A percentile compares a stretch with the other conserved stretches of the same genome.
phyloP scores from a whole-genome alignment of 2,113 vertebrate genomes.

The Montifringilla adamsi region DNA sequence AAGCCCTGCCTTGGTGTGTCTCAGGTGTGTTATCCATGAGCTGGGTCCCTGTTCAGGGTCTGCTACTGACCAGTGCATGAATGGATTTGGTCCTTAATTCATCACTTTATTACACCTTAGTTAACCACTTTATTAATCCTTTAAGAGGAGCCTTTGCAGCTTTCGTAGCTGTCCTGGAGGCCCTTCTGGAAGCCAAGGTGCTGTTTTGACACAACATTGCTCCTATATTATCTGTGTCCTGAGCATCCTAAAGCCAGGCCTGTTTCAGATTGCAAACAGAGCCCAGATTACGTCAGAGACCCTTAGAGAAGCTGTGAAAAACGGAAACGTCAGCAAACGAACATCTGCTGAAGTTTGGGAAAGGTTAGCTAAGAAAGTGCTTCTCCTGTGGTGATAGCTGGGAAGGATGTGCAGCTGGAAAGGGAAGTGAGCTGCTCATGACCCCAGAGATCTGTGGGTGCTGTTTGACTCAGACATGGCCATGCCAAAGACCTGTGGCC shows the following conservation, averaged over 20 bases:
- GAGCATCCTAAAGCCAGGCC: not conserved
- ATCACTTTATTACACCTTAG: not conserved
- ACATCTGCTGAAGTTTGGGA: not conserved
- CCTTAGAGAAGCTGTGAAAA: not conserved
- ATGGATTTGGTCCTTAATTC: not conserved
- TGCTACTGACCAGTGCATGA: not conserved
- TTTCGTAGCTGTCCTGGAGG: not conserved
- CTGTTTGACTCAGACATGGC: accelerated
- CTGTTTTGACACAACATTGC: not conserved
- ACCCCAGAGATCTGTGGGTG: not conserved
- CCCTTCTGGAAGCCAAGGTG: not conserved
- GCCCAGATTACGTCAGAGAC: not conserved
- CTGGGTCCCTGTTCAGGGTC: not conserved
- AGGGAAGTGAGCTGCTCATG: not conserved
- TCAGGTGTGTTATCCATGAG: not conserved
- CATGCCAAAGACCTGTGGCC: not conserved
- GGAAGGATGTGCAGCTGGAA: not conserved
- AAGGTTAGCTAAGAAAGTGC: not conserved
- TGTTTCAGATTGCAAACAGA: not conserved
- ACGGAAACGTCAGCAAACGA: not conserved
- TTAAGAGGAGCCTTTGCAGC: not conserved
- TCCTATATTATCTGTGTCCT: not conserved
- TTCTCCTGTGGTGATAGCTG: not conserved
- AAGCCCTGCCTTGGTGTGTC: not conserved
- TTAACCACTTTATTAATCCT: not conserved